Percentiles rank a stretch among this genome's conserved stretches.
phyloP scores from a whole-genome alignment of 2,888 invertebrate species.

The Cryptocheilus praepositus region DNA sequence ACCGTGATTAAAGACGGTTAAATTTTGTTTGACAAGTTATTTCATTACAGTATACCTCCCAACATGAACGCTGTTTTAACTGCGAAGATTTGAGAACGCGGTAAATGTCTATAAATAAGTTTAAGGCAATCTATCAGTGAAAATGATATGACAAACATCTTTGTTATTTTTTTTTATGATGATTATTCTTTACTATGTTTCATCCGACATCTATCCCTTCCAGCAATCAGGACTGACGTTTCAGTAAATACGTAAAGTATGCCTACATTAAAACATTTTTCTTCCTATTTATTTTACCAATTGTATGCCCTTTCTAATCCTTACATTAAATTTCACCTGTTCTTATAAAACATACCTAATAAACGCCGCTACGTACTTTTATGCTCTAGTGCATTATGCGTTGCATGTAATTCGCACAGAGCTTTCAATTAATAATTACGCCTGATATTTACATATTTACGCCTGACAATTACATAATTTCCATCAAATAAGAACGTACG shows the following conservation, averaged over 20 bases:
- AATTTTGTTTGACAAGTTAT: conserved; percentile 40
- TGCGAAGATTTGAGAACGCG: conserved; percentile 36
- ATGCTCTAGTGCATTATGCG: no score
- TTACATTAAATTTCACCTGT: no score
- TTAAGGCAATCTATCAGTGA: conserved; percentile 1
- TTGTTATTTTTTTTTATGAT: neutral
- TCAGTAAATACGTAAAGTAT: no score
- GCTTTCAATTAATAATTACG: neutral
- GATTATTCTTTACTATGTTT: no score
- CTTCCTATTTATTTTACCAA: neutral
- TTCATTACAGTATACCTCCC: conserved; percentile 50
- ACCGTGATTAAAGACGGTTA: conserved; percentile 36
- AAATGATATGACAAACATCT: conserved; percentile 1
- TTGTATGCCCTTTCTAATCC: no score
- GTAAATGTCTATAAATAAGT: conserved; percentile 39
- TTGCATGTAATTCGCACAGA: no score
- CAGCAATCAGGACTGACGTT: no score
- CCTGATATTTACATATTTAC: conserved; percentile 7
- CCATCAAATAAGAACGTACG: no score
- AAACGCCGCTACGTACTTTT: no score
- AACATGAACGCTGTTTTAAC: conserved; percentile 48
- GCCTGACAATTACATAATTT: no score
- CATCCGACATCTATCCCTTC: no score
- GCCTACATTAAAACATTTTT: neutral
- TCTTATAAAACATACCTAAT: no score